Evolutionary conservation across 2,113 vertebrate species (phyloP).

Genomic region (Corapipo altera): DNA sequence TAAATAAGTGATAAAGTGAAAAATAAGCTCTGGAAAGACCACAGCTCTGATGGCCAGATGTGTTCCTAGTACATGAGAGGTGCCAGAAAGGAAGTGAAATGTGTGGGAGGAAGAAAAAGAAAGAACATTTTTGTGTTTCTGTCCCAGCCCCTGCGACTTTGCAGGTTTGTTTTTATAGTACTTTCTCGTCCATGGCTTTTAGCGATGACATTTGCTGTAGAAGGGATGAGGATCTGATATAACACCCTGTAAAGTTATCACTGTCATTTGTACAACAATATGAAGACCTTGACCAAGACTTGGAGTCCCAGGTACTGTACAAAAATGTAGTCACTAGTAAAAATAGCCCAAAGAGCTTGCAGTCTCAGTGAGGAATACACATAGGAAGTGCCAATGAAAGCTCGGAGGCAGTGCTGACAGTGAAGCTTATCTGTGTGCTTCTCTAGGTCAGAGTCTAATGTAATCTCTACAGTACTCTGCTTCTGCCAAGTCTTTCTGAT

Average conservation of each 20-base stretch:
- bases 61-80: neutral
- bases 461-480: neutral
- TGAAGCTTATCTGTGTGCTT: neutral
- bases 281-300: neutral
- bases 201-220: neutral
- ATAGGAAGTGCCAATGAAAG: neutral
- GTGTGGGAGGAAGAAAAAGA: neutral
- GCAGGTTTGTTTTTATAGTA: neutral
- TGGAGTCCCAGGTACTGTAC: neutral
- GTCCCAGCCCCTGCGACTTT: neutral
- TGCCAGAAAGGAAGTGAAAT: neutral
- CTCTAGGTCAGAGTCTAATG: neutral
- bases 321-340: neutral
- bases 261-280: neutral
- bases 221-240: neutral
- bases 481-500: neutral
- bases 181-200: neutral
- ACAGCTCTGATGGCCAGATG: neutral
- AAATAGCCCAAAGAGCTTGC: neutral
- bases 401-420: neutral
- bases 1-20: neutral
- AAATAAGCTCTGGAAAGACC: neutral
- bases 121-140: neutral
- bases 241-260: neutral
- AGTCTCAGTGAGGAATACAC: neutral